These are phyloP conservation scores for Scleropages formosus DNA, from an alignment of 2,797 vertebrate genomes.

Conservation along the genomic window DNA sequence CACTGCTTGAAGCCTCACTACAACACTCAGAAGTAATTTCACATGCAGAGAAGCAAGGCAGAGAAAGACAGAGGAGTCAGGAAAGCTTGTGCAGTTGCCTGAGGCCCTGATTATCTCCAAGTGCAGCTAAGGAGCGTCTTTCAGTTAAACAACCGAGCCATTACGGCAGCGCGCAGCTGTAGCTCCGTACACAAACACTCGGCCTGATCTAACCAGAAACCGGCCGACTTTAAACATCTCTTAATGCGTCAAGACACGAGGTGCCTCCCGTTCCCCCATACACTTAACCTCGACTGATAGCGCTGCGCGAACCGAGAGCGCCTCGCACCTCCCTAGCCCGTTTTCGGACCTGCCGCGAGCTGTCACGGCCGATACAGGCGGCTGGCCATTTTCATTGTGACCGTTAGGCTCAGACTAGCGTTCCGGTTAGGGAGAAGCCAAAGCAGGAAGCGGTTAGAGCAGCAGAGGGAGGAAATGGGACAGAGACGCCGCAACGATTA, in stretches of 20 bases:
- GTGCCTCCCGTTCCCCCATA: constrained; percentile 51
- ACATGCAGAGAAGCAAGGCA: constrained; percentile 75
- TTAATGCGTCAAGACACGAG: constrained; percentile 57
- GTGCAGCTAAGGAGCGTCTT: constrained; percentile 63
- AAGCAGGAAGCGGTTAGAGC: constrained; percentile 71
- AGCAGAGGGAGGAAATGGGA: constrained; percentile 65
- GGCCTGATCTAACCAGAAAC: constrained; percentile 59
- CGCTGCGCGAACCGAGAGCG: constrained; percentile 41
- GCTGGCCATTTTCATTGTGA: constrained; percentile 56
- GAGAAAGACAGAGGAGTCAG: constrained; percentile 78
- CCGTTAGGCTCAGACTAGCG: constrained; percentile 69
- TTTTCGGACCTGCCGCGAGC: constrained; percentile 37
- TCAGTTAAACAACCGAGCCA: constrained; percentile 52
- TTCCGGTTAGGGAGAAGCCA: constrained; percentile 63
- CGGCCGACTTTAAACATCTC: constrained; percentile 55
- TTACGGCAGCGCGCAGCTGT: constrained; percentile 57
- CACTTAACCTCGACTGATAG: constrained; percentile 39
- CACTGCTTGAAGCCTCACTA: constrained; percentile 62
- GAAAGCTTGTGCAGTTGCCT: constrained; percentile 80
- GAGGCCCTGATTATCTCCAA: constrained; percentile 73
- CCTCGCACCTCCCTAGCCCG: constrained; percentile 21
- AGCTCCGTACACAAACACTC: constrained; percentile 57
- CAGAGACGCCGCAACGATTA: constrained; percentile 80
- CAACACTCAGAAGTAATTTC: constrained; percentile 57
- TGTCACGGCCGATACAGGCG: constrained; percentile 52